Evolutionary conservation across 2,797 vertebrate species (phyloP).

Genomic region (Tragopan temminckii): DNA sequence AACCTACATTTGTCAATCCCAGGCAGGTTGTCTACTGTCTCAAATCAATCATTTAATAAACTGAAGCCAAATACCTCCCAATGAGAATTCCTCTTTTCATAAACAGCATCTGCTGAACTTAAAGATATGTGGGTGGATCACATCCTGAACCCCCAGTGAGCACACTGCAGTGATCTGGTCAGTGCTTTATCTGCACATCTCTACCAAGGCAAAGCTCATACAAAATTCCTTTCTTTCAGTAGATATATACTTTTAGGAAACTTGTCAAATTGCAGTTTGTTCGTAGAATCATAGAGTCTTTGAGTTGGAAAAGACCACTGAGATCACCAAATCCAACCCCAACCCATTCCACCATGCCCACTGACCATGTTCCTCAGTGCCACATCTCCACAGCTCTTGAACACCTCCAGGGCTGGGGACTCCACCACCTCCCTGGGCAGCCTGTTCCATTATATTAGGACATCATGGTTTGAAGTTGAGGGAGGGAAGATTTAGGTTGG

Average conservation of each 20-base stretch:
- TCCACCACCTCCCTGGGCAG: too few relatives aligned
- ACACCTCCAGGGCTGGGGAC: too few relatives aligned
- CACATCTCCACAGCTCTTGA: too few relatives aligned
- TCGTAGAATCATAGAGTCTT: too few relatives aligned
- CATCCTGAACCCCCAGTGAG: not conserved
- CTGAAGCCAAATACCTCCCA: not conserved
- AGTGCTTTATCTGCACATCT: not conserved
- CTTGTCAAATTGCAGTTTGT: not conserved
- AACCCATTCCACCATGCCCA: too few relatives aligned
- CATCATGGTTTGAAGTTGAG: not conserved
- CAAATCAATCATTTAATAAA: not conserved
- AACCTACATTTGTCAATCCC: too few relatives aligned
- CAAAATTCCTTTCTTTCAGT: not conserved
- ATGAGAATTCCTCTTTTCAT: not conserved
- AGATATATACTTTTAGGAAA: not conserved
- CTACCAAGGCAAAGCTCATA: not conserved
- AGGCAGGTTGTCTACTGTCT: not conserved
- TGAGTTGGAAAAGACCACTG: too few relatives aligned
- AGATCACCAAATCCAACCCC: too few relatives aligned
- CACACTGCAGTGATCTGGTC: not conserved
- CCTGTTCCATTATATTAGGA: not conserved
- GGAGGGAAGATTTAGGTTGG: too few relatives aligned
- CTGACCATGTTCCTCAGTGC: too few relatives aligned
- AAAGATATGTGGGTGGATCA: not conserved
- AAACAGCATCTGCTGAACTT: not conserved